phyloP scores from a whole-genome alignment of 2,113 vertebrate species.

The Cyanoderma ruficeps region DNA sequence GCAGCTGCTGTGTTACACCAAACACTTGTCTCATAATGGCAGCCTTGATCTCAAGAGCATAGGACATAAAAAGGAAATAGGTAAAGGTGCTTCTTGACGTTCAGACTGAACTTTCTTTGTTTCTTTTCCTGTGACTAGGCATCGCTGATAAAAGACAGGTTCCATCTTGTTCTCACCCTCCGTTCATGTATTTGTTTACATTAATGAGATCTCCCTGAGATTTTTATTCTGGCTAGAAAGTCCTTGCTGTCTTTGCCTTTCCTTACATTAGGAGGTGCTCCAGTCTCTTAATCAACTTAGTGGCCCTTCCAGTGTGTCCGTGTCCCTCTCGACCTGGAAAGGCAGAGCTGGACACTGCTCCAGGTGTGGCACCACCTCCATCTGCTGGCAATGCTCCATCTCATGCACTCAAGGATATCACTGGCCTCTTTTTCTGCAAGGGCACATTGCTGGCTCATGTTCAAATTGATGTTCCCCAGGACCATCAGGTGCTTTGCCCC shows the following conservation, averaged over 20 bases:
- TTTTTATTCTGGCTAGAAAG: background rate
- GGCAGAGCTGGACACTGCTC: background rate
- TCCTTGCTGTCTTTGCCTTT: background rate
- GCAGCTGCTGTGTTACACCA: background rate
- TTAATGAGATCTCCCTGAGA: no score
- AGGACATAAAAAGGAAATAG: background rate
- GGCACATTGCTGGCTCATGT: background rate
- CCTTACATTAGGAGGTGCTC: background rate
- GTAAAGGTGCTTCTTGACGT: background rate
- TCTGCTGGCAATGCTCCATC: background rate
- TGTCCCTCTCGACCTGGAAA: background rate
- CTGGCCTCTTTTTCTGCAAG: background rate
- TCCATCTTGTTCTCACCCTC: background rate
- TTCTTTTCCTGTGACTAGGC: background rate
- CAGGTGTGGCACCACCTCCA: background rate
- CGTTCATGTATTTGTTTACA: background rate
- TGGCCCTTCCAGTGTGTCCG: background rate
- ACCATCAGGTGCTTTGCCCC: background rate
- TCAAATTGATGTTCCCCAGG: background rate
- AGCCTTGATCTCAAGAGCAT: background rate
- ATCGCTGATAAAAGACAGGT: background rate
- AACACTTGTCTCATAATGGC: background rate
- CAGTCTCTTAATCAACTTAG: background rate
- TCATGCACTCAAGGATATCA: background rate
- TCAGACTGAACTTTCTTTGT: background rate